Base-by-base conservation (phyloP, 2,113 vertebrate species). In the Mirounga angustirostris region DNA sequence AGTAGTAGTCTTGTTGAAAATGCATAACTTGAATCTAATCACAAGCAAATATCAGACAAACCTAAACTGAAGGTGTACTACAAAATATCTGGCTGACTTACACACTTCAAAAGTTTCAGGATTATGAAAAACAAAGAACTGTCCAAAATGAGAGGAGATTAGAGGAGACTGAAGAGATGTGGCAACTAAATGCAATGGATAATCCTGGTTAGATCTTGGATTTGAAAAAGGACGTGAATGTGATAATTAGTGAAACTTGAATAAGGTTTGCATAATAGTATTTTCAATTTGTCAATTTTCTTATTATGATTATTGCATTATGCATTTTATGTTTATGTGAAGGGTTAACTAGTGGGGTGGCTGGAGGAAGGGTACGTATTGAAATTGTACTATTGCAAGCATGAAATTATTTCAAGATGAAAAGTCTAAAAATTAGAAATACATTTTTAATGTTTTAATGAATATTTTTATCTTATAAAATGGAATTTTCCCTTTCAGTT, bases 361-460 rank as follows among this genome's bases (percentile, higher is more conserved):
- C 30, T 93, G 8, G 61, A 54, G 26, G 46, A 61, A 89, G 14
- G 9, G 1, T 54, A 67, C 46, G 28, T 80, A 7, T 79, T 58
- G 58, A 22, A 71, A 91, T 85, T 93, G 15, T 65, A 61, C 8
- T 59, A 36, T 46, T 96, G 2, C 22, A 95, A 91, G 21, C 40
- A 86, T 24, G 7, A 71, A 76, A 61, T 86, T 58, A 87, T 76
- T 97, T 94, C n/a, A 79, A 54, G 76, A 46, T 74, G 7, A 95
- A 87, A 97, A 74, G 19, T n/a, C 61, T 90, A 71, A 86, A 85
- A 85, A 93, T 84, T 78, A 69, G 92, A 73, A 56, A 80, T 92
- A 46, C 67, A 69, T 69, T 58, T 36, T 2, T 50, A 65, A 73
- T 43, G 74, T 95, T 88, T 97, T 89, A 81, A 79, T 81, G 61